Percentiles rank a stretch among this genome's conserved stretches.
Evolutionary conservation across 2,113 vertebrate genomes (phyloP).

Genomic region (Catharus bicknelli): DNA sequence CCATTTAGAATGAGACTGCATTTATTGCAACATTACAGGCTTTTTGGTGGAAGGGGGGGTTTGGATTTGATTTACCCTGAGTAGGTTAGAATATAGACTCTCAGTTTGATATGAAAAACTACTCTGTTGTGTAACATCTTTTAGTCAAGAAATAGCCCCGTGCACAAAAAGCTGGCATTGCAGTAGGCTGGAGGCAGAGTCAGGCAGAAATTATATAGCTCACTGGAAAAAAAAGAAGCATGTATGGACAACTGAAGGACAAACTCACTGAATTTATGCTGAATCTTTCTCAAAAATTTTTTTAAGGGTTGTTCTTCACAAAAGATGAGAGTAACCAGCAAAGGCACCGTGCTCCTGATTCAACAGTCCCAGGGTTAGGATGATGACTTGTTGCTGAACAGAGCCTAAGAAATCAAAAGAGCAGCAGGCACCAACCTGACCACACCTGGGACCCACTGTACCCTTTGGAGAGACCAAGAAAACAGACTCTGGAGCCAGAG

Average conservation of each 20-base stretch:
- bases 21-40: conserved; percentile 81
- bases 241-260: background rate
- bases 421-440: conserved; percentile 14
- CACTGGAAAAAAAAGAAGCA: conserved; percentile 7
- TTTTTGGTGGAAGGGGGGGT: conserved; percentile 77
- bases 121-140: conserved; percentile 55
- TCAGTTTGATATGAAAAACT: conserved; percentile 69
- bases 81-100: conserved; percentile 75
- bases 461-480: background rate
- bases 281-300: background rate
- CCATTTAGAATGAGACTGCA: conserved; percentile 77
- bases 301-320: conserved; percentile 26
- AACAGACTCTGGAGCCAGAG: background rate
- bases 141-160: conserved; percentile 61
- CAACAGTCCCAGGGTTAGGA: background rate
- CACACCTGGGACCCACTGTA: background rate
- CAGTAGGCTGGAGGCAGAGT: conserved; percentile 56
- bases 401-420: conserved; percentile 1
- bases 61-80: conserved; percentile 79
- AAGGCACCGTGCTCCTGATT: conserved; percentile 54
- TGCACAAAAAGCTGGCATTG: conserved; percentile 72
- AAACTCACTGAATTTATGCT: background rate
- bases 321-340: conserved; percentile 40
- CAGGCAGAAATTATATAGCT: conserved; percentile 33
- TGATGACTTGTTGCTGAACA: conserved; percentile 10